These are phyloP conservation scores for Plutella xylostella DNA, from an alignment of 2,888 invertebrate genomes.

Conservation along the genomic window DNA sequence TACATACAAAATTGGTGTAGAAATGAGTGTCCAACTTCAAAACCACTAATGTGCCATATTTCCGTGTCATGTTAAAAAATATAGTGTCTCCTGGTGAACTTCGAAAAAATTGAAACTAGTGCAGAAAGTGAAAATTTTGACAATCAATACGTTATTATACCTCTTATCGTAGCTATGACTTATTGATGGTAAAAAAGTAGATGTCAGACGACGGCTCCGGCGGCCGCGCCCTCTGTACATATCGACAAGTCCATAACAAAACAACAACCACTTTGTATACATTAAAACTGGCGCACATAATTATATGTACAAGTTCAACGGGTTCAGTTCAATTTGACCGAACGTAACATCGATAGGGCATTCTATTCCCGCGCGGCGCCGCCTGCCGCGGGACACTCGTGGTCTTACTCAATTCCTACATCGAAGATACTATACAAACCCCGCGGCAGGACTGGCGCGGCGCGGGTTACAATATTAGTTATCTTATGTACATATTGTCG, in stretches of 20 bases:
- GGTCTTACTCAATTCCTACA: constrained; percentile 46
- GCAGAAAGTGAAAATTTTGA: constrained; percentile 55
- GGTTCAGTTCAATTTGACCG: constrained; percentile 40
- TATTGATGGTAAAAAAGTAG: constrained; percentile 34
- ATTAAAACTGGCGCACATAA: constrained; percentile 55
- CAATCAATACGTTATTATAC: constrained; percentile 36
- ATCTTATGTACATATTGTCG: constrained; percentile 72
- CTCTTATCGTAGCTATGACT: constrained; percentile 27
- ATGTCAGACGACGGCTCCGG: constrained; percentile 35
- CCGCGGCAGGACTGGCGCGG: background rate
- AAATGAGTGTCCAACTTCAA: constrained; percentile 54
- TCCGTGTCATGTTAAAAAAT: constrained; percentile 45
- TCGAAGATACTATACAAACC: constrained; percentile 23
- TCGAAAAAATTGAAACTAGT: constrained; percentile 51
- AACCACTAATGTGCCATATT: constrained; percentile 45
- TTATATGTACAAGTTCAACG: constrained; percentile 52
- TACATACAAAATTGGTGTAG: constrained; percentile 61
- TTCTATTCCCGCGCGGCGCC: constrained; percentile 41
- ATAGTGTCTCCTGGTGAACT: constrained; percentile 45
- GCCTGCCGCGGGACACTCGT: constrained; percentile 21
- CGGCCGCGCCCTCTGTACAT: constrained; percentile 50
- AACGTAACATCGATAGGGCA: constrained; percentile 50
- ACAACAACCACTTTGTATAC: constrained; percentile 45
- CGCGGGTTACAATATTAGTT: constrained; percentile 36
- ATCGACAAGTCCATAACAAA: constrained; percentile 59